phyloP scores from a whole-genome alignment of 2,113 vertebrate species.

The human region GRCh38 chr1:150359501-150360000 shows the following conservation, averaged over 20 bases:
- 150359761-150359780: neutral
- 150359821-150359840: too few relatives aligned
- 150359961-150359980: too few relatives aligned
- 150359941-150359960: too few relatives aligned
- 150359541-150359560: neutral
- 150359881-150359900: too few relatives aligned
- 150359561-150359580: neutral
- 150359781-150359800: neutral
- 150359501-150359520: neutral
- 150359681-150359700: neutral
- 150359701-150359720: neutral
- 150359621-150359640: neutral
- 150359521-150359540: accelerated
- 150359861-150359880: too few relatives aligned
- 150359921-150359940: too few relatives aligned
- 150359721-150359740: neutral
- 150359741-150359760: accelerated
- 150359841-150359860: too few relatives aligned
- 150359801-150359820: neutral
- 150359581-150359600: neutral
- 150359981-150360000: too few relatives aligned
- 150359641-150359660: neutral
- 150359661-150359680: neutral
- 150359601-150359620: neutral
- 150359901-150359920: too few relatives aligned